Percentiles rank a stretch among this genome's conserved stretches.
Evolutionary conservation across 2,113 vertebrate species (phyloP).

Genomic region (Heteronetta atricapilla): DNA sequence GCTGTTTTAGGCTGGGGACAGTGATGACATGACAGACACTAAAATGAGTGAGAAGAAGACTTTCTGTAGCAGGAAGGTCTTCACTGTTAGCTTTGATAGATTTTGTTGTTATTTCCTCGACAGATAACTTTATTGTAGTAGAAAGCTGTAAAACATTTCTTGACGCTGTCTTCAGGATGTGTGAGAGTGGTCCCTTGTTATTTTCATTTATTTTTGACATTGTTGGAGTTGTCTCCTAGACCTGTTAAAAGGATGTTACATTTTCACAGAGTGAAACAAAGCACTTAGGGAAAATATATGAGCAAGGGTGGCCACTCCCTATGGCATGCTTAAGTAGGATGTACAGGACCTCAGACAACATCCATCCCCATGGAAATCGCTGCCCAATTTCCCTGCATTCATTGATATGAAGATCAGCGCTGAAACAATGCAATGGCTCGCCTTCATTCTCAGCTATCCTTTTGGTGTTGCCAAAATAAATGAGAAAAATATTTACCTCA

Average conservation of each 20-base stretch:
- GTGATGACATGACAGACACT: background rate
- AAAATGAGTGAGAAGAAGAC: background rate
- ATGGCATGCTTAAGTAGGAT: background rate
- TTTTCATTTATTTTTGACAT: background rate
- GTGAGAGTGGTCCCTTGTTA: background rate
- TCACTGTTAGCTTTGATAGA: background rate
- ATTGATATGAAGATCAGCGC: background rate
- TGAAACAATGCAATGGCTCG: background rate
- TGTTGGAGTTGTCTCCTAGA: background rate
- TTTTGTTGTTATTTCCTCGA: background rate
- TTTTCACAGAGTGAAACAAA: background rate
- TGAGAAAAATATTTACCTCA: background rate
- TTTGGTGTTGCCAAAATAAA: background rate
- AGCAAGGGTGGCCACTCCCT: background rate
- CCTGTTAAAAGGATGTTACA: background rate
- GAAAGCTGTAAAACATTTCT: background rate
- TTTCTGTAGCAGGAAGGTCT: background rate
- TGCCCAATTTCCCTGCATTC: background rate
- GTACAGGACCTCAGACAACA: background rate
- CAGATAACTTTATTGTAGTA: background rate
- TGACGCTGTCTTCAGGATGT: background rate
- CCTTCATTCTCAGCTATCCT: background rate
- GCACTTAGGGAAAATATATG: background rate
- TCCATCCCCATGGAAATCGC: background rate
- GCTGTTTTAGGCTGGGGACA: background rate